Conservation (phyloP, 2,113 vertebrate genomes). For the Dryoscopus gambensis region DNA sequence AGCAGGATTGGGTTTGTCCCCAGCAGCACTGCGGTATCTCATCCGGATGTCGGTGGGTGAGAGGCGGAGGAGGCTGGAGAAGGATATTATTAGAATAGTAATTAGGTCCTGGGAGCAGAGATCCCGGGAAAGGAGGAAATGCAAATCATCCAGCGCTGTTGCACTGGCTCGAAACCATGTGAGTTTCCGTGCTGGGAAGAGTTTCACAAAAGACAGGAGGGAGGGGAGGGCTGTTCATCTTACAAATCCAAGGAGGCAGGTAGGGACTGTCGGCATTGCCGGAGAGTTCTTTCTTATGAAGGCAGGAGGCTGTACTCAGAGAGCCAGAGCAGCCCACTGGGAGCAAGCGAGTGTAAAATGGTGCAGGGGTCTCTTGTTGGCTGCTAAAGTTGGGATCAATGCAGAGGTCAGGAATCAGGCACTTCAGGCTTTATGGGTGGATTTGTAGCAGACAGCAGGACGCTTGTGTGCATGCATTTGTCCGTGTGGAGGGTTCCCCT, state of each 20-base stretch:
- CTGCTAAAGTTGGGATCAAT: not conserved
- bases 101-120: not conserved
- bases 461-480: not conserved
- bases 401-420: not conserved
- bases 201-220: not conserved
- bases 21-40: not conserved
- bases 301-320: not conserved
- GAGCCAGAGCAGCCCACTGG: not conserved
- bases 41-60: not conserved
- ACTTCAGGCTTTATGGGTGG: not conserved
- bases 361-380: not conserved
- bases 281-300: not conserved
- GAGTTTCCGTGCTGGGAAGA: not conserved
- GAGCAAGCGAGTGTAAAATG: not conserved
- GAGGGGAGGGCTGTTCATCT: not conserved
- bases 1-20: not conserved
- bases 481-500: not conserved
- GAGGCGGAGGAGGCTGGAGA: not conserved
- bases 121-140: not conserved
- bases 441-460: not conserved
- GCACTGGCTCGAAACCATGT: not conserved
- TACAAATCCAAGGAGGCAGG: not conserved
- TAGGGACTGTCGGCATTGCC: not conserved
- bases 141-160: not conserved
- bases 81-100: constrained; percentile 37